Evolutionary conservation across 2,797 vertebrate species (phyloP), one percentile per base, ranked within the genome.

Genomic region (Numenius phaeopus): DNA sequence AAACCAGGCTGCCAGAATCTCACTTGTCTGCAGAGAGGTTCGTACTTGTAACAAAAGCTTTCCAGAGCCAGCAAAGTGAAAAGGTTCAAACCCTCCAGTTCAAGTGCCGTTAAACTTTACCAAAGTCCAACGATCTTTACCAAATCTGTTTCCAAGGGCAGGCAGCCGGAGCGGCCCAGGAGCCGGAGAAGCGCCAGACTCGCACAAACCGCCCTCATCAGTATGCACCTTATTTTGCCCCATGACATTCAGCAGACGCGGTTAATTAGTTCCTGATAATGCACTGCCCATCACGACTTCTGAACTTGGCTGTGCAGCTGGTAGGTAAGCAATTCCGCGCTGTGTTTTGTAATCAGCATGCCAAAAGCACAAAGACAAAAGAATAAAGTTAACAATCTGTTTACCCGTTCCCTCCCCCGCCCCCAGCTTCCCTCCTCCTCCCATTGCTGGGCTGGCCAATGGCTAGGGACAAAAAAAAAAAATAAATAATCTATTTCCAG

Each of bases 281-380:
- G 52, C 79, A 34, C 5, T n/a, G 70, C 86, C 89, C 90, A 78
- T 78, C 76, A 32, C 5, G 0, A 50, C 87, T 78, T 23, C 75
- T 26, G 65, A 46, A 34, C 79, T 90, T 30, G 7, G 30, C 90
- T 9, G 27, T 2, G 22, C 76, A 82, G 92, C 85, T 89, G 82
- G 91, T 7, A 91, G 88, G 95, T 94, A 83, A 90, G 78, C 58
- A 3, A 50, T 30, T 89, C 88, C 29, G 39, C 14, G 39, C 55
- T 16, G 39, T 3, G 67, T 52, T 79, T 40, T 55, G 54, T 15
- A 90, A 83, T 44, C 86, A 58, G 52, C 44, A 40, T 14, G 67
- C 89, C 73, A 54, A 62, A 55, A 80, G 79, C 91, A 94, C 66
- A 73, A 94, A 71, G 59, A 94, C 65, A 90, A 87, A 85, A 94